Base-by-base conservation (phyloP, 2,797 vertebrate species). In the Lepilemur septentrionalis region DNA sequence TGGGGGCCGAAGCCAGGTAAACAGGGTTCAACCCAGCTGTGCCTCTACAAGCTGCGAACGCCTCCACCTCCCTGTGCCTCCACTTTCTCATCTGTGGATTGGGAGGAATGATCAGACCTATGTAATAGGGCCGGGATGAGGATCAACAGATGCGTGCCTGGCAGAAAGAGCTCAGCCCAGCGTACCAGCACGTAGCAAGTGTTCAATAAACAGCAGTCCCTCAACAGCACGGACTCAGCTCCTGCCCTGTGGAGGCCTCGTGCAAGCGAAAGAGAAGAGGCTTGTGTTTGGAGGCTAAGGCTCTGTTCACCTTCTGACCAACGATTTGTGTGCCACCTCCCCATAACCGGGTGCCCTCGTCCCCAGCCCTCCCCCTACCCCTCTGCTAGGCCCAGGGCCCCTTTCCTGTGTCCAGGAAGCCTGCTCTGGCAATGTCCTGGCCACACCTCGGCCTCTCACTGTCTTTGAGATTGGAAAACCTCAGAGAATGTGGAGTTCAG, bases 111-210 rank as follows among this genome's bases (percentile, higher is more conserved):
- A n/a, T 13, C 4, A 4, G 7, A 23, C 50, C 28, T 11, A 38
- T 61, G 23, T 2, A 43, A 38, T 38, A 38, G 28, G 12, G 13
- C 8, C 38, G 2, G 22, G 20, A 48, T 23, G 65, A 67, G 52
- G 41, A 43, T 11, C 7, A 3, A 13, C 23, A 73, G 50, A 38
- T 12, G 30, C 2, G 0, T 2, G 4, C 13, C 15, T 4, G 32
- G 5, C 20, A 4, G 5, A 43, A 23, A 30, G 2, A 2, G 6
- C 43, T 52, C 35, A 79, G 79, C 72, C 28, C n/a, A 25, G 25
- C 7, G 0, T 5, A 8, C 52, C 46, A 14, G 61, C 12, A 0
- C 0, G 0, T 2, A 28, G 25, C 13, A 48, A 20, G 4, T 4
- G 9, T 50, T 75, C 41, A 14, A 0, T 78, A 18, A 81, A 48